Evolutionary conservation across 1,140 invertebrate genomes (phyloP).

Genomic region (Nasonia longicornis): DNA sequence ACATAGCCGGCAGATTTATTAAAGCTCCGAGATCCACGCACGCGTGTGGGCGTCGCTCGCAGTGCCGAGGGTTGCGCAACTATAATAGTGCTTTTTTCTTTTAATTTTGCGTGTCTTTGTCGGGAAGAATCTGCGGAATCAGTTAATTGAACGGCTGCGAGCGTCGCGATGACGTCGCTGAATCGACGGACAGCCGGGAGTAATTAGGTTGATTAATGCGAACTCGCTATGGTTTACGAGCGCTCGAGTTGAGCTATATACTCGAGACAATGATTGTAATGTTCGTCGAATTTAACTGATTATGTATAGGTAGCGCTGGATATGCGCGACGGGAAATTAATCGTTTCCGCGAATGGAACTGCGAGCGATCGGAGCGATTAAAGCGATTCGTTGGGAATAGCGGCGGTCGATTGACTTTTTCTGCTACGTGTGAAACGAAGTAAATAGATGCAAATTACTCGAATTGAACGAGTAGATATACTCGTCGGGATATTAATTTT

Average conservation of each 20-base stretch:
- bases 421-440: too few species aligned
- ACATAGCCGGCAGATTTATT: conserved; percentile 13
- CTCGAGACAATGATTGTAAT: neutral
- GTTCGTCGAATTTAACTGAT: neutral
- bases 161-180: too few species aligned
- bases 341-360: neutral
- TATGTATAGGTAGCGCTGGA: neutral
- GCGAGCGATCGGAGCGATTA: too few species aligned
- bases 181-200: neutral
- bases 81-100: neutral
- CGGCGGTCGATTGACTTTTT: too few species aligned
- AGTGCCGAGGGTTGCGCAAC: neutral
- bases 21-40: neutral
- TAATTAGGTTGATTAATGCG: neutral
- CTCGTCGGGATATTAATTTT: too few species aligned
- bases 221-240: too few species aligned
- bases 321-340: neutral
- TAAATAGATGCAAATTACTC: too few species aligned
- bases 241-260: too few species aligned
- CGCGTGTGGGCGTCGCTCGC: neutral
- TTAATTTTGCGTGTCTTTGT: neutral
- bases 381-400: too few species aligned
- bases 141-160: neutral
- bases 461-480: too few species aligned
- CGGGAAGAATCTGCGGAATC: neutral